Base-by-base conservation (phyloP, 2,797 vertebrate species). In the Gymnopithys bicolor region DNA sequence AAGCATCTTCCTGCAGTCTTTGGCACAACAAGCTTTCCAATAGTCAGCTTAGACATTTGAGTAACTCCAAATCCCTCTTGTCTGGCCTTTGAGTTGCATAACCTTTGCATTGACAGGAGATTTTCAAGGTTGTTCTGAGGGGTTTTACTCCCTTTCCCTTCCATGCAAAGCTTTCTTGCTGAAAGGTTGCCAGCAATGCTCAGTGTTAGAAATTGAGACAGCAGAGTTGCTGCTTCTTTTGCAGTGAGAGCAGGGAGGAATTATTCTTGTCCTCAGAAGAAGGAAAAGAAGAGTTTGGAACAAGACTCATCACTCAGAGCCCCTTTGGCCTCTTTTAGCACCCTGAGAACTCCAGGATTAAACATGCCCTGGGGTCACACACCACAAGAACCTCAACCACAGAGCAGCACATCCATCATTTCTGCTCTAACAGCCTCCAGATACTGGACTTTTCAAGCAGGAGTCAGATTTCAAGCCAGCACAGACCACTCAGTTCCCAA, bases 31-130 rank as follows among this genome's bases (percentile, higher is more conserved):
- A 78, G 81, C 35, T 87, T 92, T 79, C 30, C 81, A 60, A 59
- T 15, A 76, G 91, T 41, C 67, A 87, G 88, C 85, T 63, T 52
- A 83, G 88, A 60, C 88, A 85, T 85, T 53, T 85, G 79, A 93
- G 94, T 56, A 73, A 60, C 88, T 77, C 60, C 5, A 59, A 90
- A 60, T 71, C 86, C 71, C 94, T 24, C 5, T 7, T 87, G 83
- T 41, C 71, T 16, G 63, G 70, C 78, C 62, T 78, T 45, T 52
- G 63, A 71, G 78, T 83, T 66, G 73, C 32, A 18, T 68, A 69
- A 69, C 56, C 83, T 87, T 73, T 67, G 55, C 45, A 69, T 21
- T 85, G 94, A 75, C 83, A 52, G 76, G 5, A 55, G 68, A 24
- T 71, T 87, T 70, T 76, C 84, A 75, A 81, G 82, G 74, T 67